phyloP scores from a whole-genome alignment of 2,888 invertebrate species.

The Lamellibrachia satsuma region DNA sequence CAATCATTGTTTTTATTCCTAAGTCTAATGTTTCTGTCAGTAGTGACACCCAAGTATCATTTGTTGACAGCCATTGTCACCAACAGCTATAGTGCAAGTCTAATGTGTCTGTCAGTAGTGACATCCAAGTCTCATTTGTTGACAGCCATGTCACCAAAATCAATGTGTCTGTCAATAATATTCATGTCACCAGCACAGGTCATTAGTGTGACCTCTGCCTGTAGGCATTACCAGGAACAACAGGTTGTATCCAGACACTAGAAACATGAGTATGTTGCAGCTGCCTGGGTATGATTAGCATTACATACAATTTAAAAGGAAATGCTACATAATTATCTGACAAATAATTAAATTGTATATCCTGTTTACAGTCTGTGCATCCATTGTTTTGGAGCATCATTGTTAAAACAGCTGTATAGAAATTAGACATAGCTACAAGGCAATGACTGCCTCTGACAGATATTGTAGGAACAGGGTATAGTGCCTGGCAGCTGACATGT shows the following conservation, averaged over 20 bases:
- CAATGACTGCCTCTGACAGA: not conserved
- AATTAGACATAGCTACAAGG: not conserved
- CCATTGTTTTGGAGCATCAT: not conserved
- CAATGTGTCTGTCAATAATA: not conserved
- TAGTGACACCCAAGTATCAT: not conserved
- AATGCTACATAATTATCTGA: not conserved
- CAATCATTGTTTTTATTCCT: no score
- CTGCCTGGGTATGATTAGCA: no score
- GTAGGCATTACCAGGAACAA: not conserved
- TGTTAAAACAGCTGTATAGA: not conserved
- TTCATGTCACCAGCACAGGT: not conserved
- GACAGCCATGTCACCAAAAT: not conserved
- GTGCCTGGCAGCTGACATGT: not conserved
- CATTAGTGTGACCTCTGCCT: not conserved
- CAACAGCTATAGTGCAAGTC: not conserved
- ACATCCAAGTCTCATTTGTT: not conserved
- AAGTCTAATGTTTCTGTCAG: no score
- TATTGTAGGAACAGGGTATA: not conserved
- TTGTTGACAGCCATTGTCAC: not conserved
- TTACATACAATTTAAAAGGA: not conserved
- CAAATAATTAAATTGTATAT: not conserved
- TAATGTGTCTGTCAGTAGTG: not conserved
- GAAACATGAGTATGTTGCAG: not conserved
- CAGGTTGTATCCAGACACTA: not conserved
- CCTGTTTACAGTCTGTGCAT: no score